Evolutionary conservation across 2,113 vertebrate species (phyloP), one percentile per base, ranked within the genome.

Genomic region (Syrrhaptes paradoxus): DNA sequence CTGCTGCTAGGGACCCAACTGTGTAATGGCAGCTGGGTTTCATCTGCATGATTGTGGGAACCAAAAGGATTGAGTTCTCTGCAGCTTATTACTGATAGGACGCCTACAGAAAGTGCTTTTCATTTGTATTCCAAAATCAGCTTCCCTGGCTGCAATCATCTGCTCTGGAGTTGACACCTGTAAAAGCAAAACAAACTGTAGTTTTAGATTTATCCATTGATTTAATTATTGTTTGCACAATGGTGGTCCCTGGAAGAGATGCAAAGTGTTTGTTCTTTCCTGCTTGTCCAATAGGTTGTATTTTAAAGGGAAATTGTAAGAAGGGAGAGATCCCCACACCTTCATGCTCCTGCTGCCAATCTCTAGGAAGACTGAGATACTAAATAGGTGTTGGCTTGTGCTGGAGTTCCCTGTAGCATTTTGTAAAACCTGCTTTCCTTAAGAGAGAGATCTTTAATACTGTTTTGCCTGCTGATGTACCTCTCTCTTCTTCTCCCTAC

Each of bases 91-190:
- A 46, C 36, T 74, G 8, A 59, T 87, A 77, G 15, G 17, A 52
- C 6, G 22, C 66, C 36, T 83, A 48, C 49, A 92, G 81, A 79
- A 79, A 82, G 19, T 54, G 26, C 43, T 77, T 58, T 95, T 79
- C 45, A 68, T 94, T 67, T 94, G 45, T 94, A 52, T 84, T 94
- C 93, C 54, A 84, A 81, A 90, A 86, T 66, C 82, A 83, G 43
- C 61, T 95, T 95, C 29, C 70, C 4, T 45, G 76, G 31, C 71
- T 89, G 76, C 3, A 8, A 73, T 75, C 87, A 36, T 70, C 21
- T 93, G 61, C 48, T 57, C 51, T 62, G 67, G 59, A 85, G 81
- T 32, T 91, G 36, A 43, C 51, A 38, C 52, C 4, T 66, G 29
- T 51, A 18, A 51, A 86, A 58, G 55, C 74, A 78, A 82, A 80